Base-by-base conservation (phyloP, 2,113 vertebrate genomes). In the Gorsachius goisagi region DNA sequence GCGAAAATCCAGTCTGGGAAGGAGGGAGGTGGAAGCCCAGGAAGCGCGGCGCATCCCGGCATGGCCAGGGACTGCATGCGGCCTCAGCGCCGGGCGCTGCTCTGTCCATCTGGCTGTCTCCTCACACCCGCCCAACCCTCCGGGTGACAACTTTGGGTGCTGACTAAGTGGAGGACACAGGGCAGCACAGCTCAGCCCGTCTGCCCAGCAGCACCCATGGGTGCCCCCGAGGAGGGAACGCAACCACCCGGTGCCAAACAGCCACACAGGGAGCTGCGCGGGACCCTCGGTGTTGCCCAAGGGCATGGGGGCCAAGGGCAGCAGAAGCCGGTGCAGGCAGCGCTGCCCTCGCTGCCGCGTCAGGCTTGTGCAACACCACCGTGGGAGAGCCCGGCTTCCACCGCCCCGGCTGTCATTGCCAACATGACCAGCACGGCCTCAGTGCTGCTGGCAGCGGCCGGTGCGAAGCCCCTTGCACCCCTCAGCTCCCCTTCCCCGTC, bases 261-360 rank as follows among this genome's bases (percentile, higher is more conserved):
- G 74, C 45, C 2, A 2, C 1, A 1, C 16, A 3, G 9, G 41
- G 45, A 45, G 33, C 28, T 1, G 1, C 2, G 7, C 1, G 0
- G 27, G 47, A 37, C 7, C 2, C 47, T 2, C 44, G 52, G 56
- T 53, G 47, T 55, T 93, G 88, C 78, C 47, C 74, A 41, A 83
- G 75, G 72, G 33, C 1, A 6, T 14, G 1, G 16, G 52, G 32
- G 39, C 45, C 0, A 4, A 58, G 74, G 80, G 85, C 62, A 50
- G 85, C 56, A 37, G 89, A 91, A 94, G 45, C 28, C 2, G 11
- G 28, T 11, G 39, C 39, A 39, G 39, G 39, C 39, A 39, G 67
- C 2, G 3, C 72, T 55, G 79, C 26, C 76, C 81, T 74, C 59
- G 3, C 49, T 28, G 60, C 71, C 3, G 10, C 9, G 4, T 56